These are phyloP conservation scores for Dasysyrphus albostriatus DNA, from an alignment of 2,888 invertebrate genomes.

Conservation along the genomic window DNA sequence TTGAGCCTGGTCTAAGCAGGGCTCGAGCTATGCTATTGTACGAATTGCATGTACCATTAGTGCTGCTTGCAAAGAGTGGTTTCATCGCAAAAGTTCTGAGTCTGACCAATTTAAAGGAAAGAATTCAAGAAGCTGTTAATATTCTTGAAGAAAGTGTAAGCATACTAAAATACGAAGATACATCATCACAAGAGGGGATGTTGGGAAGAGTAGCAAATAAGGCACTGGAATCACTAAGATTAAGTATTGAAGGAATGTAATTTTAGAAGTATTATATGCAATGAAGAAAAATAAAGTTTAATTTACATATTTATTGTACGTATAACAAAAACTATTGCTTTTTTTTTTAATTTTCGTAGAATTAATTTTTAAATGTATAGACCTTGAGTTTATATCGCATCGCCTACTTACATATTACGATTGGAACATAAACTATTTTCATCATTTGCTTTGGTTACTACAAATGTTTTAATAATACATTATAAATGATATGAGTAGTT, in stretches of 20 bases:
- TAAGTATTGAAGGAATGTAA: constrained; percentile 81
- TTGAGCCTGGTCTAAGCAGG: constrained; percentile 91
- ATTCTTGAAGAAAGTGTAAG: constrained; percentile 87
- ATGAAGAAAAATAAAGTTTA: constrained; percentile 12
- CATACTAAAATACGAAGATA: constrained; percentile 88
- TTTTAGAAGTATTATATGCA: constrained; percentile 30
- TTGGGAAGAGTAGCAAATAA: constrained; percentile 80
- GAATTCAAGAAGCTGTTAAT: constrained; percentile 87
- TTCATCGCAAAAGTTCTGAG: constrained; percentile 86
- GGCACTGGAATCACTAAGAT: constrained; percentile 80
- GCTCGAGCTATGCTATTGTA: constrained; percentile 92
- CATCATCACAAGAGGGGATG: constrained; percentile 81
- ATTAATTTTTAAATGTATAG: too few relatives aligned
- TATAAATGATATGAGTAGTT: too few relatives aligned
- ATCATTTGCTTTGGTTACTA: too few relatives aligned
- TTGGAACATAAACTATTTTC: too few relatives aligned
- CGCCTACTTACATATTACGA: too few relatives aligned
- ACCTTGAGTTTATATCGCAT: too few relatives aligned
- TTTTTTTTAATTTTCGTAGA: too few relatives aligned
- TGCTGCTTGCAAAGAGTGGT: constrained; percentile 88
- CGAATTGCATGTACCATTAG: constrained; percentile 91
- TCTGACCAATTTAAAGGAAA: constrained; percentile 86
- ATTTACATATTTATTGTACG: too few relatives aligned
- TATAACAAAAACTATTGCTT: too few relatives aligned
- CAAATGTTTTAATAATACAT: too few relatives aligned